A percentile compares a stretch with the other conserved stretches of the same genome.
Conservation (phyloP, 1,140 invertebrate genomes). For the Probaryconus sp. region DNA sequence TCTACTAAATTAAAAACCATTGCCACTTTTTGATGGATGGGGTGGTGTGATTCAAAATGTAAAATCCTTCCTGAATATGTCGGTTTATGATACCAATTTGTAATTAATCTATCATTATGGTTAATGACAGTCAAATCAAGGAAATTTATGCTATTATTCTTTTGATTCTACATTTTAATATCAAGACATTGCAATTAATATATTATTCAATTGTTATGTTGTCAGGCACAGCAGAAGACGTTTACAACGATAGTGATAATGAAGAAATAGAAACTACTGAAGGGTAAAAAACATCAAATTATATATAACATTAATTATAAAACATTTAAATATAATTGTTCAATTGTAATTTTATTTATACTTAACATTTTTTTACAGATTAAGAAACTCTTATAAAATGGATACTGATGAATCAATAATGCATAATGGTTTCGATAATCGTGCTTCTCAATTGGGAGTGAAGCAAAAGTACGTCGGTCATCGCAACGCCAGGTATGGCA, state of each 20-base stretch:
- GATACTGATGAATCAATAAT: constrained; percentile 72
- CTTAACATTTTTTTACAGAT: constrained; percentile 52
- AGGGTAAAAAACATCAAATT: constrained; percentile 58
- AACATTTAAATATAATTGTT: neutral
- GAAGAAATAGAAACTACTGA: constrained; percentile 68
- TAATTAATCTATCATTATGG: too few relatives aligned
- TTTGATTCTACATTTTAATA: neutral
- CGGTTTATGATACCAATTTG: too few relatives aligned
- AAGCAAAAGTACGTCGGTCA: constrained; percentile 88
- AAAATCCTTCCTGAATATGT: too few relatives aligned
- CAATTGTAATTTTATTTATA: constrained; percentile 5
- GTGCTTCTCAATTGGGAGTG: constrained; percentile 77
- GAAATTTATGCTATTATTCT: too few relatives aligned
- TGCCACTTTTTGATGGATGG: too few relatives aligned
- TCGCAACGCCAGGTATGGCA: constrained; percentile 85
- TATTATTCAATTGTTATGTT: neutral
- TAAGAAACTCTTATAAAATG: constrained; percentile 69
- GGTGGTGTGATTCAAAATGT: too few relatives aligned
- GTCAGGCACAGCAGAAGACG: constrained; percentile 72
- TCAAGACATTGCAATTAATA: too few relatives aligned
- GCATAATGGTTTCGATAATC: constrained; percentile 65
- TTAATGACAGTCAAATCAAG: too few relatives aligned
- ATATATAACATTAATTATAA: constrained; percentile 13
- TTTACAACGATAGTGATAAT: constrained; percentile 76
- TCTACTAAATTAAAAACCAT: too few relatives aligned